These are phyloP conservation scores for Triplophysa bombifrons DNA, from an alignment of 2,797 vertebrate genomes.

Conservation along the genomic window DNA sequence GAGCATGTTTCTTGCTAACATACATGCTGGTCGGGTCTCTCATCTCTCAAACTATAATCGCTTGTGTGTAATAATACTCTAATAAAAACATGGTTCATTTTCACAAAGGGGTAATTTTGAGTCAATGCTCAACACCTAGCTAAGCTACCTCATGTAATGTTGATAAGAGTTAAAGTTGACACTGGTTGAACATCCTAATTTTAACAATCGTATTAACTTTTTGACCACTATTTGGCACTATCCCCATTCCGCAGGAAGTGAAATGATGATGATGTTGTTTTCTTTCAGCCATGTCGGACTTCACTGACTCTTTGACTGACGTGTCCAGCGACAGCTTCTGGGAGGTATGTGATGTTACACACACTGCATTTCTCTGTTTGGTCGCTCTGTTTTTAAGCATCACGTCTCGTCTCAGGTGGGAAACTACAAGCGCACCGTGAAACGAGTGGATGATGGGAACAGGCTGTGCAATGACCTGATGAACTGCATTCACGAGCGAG, in stretches of 20 bases:
- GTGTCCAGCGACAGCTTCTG: constrained; percentile 98
- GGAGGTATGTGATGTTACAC: constrained; percentile 82
- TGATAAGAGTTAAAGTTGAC: too few relatives aligned
- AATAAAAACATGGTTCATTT: too few relatives aligned
- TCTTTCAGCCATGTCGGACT: constrained; percentile 87
- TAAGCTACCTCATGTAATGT: too few relatives aligned
- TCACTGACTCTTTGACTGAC: constrained; percentile 88
- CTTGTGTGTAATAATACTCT: too few relatives aligned
- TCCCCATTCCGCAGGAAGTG: neutral
- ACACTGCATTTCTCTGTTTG: neutral
- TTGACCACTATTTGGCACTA: neutral
- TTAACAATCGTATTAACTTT: too few relatives aligned
- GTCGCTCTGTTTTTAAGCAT: neutral
- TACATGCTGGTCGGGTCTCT: too few relatives aligned
- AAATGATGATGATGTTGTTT: neutral
- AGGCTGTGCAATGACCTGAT: constrained; percentile 91
- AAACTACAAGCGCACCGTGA: constrained; percentile 95
- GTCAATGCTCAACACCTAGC: too few relatives aligned
- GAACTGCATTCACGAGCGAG: constrained; percentile 94
- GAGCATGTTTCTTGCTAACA: too few relatives aligned
- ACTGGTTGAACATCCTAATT: neutral
- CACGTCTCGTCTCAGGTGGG: constrained; percentile 80
- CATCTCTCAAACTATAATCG: too few relatives aligned
- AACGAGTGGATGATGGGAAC: constrained; percentile 92
- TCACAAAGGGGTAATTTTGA: too few relatives aligned